A percentile compares a stretch with the other conserved stretches of the same genome.
These are phyloP conservation scores for Macropus fuliginosus DNA, from an alignment of 2,797 vertebrate species.

Conservation along the genomic window DNA sequence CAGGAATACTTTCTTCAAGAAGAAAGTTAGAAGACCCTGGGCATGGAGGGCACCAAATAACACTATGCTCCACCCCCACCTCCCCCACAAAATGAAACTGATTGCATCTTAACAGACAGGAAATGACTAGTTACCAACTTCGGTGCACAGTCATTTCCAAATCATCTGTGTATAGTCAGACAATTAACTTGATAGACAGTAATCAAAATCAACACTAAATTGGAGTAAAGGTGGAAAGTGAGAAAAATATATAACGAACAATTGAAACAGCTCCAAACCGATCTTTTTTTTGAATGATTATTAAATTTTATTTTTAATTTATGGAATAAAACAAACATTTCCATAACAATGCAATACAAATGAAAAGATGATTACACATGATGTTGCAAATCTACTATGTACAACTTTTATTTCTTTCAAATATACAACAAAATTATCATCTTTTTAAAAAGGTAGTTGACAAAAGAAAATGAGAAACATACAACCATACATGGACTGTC, in stretches of 20 bases:
- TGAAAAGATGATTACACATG: neutral
- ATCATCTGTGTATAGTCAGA: neutral
- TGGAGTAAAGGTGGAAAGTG: neutral
- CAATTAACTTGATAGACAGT: neutral
- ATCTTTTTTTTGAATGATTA: neutral
- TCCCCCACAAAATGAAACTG: neutral
- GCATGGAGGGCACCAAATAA: neutral
- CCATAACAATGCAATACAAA: neutral
- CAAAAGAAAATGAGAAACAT: neutral
- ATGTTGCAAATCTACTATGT: neutral
- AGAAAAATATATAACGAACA: neutral
- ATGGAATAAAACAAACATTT: neutral
- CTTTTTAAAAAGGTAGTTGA: neutral
- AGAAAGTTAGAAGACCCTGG: neutral
- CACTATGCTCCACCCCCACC: neutral
- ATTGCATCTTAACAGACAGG: neutral
- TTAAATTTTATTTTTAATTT: neutral
- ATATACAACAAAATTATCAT: neutral
- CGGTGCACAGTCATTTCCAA: neutral
- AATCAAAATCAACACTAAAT: neutral
- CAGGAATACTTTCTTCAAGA: neutral
- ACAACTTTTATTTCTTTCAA: neutral
- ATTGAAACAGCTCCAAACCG: neutral
- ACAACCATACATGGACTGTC: neutral
- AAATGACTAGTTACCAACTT: neutral